Base-by-base conservation (phyloP, 2,113 vertebrate species). In the Amblyornis subalaris region DNA sequence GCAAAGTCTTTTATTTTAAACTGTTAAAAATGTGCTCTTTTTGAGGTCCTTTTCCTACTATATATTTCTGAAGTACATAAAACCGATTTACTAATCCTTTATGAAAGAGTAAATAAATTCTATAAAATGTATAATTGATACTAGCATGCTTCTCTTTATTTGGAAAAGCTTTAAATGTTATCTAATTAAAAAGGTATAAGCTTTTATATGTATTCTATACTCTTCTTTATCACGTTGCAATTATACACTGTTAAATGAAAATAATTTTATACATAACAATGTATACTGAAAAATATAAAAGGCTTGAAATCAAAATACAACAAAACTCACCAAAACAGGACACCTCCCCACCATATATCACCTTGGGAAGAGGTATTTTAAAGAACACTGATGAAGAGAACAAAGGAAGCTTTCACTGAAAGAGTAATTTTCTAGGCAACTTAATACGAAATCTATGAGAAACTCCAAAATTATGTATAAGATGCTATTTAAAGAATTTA, bases 1-100 rank as follows among this genome's bases (percentile, higher is more conserved):
- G 83, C 3, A 76, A 93, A 75, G 83, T 58, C 88, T 96, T 97
- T 96, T 89, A 89, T 94, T 96, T 96, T 76, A 96, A 93, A 96
- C 65, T 86, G 91, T 89, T 91, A 72, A 91, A 91, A 96, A 84
- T 91, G 24, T 67, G 55, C 20, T 55, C 58, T 82, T 85, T 80
- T 81, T 90, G 44, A 92, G 76, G 23, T 82, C 25, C 8, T 82
- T 95, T 96, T 90, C 57, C 65, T 36, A 35, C 28, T 66, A 35
- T 70, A 23, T 64, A 28, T 85, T 93, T 80, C 92, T 93, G 66
- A 80, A 35, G 23, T 47, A 58, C 26, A 67, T 70, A 69, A 75
- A 91, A 87, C 29, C 33, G 7, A 54, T 54, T 72, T 42, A 81
- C 17, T 53, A 67, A 89, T 72, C 26, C 29, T 23, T 51, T 76